Percentiles rank a stretch among this genome's conserved stretches.
phyloP scores from a whole-genome alignment of 2,888 invertebrate species.

The Dorcus parallelipipedus region DNA sequence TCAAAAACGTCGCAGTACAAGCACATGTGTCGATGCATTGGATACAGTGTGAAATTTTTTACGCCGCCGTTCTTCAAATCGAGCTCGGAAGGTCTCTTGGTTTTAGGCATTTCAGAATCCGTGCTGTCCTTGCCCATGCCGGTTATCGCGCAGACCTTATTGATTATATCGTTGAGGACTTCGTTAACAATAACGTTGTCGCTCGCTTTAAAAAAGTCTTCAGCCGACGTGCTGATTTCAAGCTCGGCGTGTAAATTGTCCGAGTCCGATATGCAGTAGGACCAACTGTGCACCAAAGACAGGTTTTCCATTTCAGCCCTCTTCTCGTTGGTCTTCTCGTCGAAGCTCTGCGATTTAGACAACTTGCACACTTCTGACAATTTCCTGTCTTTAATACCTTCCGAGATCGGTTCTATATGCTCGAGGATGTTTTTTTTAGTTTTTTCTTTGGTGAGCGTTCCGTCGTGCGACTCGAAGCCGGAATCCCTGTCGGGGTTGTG shows the following conservation, averaged over 20 bases:
- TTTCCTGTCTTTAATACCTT: slow-evolving; percentile 38
- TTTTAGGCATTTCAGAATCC: slow-evolving; percentile 11
- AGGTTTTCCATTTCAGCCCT: slow-evolving; percentile 47
- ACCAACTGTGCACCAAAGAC: slow-evolving; percentile 57
- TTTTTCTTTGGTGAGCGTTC: not conserved
- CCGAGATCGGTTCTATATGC: slow-evolving; percentile 44
- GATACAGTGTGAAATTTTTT: slow-evolving; percentile 57
- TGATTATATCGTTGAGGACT: slow-evolving; percentile 58
- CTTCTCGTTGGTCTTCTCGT: slow-evolving; percentile 42
- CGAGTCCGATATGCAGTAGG: slow-evolving; percentile 50
- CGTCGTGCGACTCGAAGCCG: slow-evolving; percentile 36
- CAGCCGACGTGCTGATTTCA: slow-evolving; percentile 62
- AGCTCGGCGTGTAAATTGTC: slow-evolving; percentile 48
- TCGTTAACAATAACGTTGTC: slow-evolving; percentile 14
- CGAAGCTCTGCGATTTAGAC: slow-evolving; percentile 46
- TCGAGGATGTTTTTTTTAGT: slow-evolving; percentile 34
- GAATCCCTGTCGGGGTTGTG: slow-evolving; percentile 34
- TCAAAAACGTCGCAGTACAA: slow-evolving; percentile 79
- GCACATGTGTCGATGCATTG: slow-evolving; percentile 79
- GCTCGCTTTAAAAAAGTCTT: slow-evolving; percentile 59
- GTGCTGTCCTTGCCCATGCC: slow-evolving; percentile 32
- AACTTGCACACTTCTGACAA: slow-evolving; percentile 20
- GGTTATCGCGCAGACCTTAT: slow-evolving; percentile 47
- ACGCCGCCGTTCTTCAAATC: slow-evolving; percentile 30
- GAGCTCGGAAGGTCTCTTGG: slow-evolving; percentile 31